Conservation (phyloP, 2,797 vertebrate species). For the Siniperca obscura region DNA sequence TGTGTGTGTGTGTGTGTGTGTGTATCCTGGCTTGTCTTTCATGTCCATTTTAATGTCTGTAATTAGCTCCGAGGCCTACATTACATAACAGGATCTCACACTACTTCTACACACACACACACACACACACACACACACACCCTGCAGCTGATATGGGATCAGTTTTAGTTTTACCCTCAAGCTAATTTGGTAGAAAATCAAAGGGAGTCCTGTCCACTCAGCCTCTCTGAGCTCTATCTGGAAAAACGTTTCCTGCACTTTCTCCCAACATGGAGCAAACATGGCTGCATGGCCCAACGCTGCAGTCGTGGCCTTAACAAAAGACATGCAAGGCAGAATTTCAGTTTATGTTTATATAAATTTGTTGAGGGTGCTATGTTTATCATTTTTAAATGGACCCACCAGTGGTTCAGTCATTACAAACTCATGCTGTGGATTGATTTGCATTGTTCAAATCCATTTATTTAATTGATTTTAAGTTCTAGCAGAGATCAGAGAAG, state of each 20-base stretch:
- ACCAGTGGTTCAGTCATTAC: too few species aligned
- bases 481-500: too few species aligned
- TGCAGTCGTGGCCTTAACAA: not conserved
- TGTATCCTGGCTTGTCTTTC: not conserved
- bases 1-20: not conserved
- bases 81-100: slow-evolving; percentile 14
- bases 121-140: not conserved
- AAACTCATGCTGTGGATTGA: too few species aligned
- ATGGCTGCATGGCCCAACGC: not conserved
- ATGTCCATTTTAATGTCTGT: slow-evolving; percentile 9
- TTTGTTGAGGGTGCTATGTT: too few species aligned
- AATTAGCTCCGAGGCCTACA: not conserved
- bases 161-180: not conserved
- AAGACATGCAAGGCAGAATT: not conserved
- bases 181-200: slow-evolving; percentile 2
- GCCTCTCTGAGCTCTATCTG: slow-evolving; percentile 3
- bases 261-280: not conserved
- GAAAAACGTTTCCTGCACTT: not conserved
- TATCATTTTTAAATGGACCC: too few species aligned
- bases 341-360: too few species aligned
- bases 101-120: not conserved
- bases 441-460: too few species aligned
- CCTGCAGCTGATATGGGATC: not conserved
- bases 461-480: too few species aligned
- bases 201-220: slow-evolving; percentile 9